Evolutionary conservation across 2,113 vertebrate species (phyloP).

Genomic region (Columbina picui): DNA sequence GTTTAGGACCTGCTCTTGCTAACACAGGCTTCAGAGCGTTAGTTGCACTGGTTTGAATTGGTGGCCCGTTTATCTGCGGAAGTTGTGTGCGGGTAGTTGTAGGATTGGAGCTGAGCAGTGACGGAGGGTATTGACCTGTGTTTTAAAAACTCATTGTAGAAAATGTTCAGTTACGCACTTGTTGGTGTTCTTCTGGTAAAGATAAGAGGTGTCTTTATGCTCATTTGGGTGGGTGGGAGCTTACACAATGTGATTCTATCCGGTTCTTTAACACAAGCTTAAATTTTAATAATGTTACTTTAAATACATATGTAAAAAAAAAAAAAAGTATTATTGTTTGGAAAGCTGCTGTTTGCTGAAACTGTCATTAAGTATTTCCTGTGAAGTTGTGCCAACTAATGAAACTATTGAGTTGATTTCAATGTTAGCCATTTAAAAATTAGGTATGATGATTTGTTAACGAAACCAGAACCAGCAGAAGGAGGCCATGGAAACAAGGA

Average conservation of each 20-base stretch:
- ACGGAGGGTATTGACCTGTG: conserved; percentile 21
- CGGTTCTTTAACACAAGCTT: conserved; percentile 66
- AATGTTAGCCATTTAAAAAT: conserved; percentile 28
- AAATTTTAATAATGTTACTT: conserved; percentile 74
- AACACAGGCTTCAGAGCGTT: not conserved
- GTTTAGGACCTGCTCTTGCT: not conserved
- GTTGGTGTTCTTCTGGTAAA: conserved; percentile 72
- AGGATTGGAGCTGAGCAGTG: not conserved
- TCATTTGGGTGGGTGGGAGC: conserved; percentile 59
- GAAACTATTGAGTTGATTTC: conserved; percentile 35
- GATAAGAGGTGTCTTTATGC: conserved; percentile 46
- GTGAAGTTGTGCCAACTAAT: conserved; percentile 77
- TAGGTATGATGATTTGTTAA: conserved; percentile 1
- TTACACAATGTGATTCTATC: conserved; percentile 61
- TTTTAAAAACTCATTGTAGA: conserved; percentile 52
- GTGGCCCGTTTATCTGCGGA: not conserved
- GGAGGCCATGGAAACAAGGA: conserved; percentile 26
- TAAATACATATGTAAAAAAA: conserved; percentile 69
- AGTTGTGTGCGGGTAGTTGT: not conserved
- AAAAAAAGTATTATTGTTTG: conserved; percentile 76
- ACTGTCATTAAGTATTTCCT: conserved; percentile 76
- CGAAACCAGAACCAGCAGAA: conserved; percentile 26
- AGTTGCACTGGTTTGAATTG: not conserved
- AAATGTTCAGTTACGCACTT: conserved; percentile 75
- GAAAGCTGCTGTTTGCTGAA: conserved; percentile 78